These are phyloP conservation scores for Dorcus parallelipipedus DNA, from an alignment of 2,888 invertebrate species.

Conservation along the genomic window DNA sequence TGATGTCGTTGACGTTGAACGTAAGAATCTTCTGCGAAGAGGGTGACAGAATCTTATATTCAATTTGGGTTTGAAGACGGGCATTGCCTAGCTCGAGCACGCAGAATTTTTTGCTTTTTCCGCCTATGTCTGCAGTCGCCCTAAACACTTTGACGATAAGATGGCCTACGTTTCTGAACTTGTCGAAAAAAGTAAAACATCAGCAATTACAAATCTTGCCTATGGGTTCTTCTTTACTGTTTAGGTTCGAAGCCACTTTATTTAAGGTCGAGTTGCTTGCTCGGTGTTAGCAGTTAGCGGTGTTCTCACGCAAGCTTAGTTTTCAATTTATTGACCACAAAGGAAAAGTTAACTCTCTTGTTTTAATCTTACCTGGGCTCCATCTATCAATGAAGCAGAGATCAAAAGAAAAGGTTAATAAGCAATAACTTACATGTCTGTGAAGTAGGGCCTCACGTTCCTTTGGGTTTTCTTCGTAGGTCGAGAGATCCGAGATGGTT, in stretches of 20 bases:
- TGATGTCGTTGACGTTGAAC: conserved; percentile 95
- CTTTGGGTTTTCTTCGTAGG: conserved; percentile 75
- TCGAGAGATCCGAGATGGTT: conserved; percentile 86
- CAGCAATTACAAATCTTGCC: neutral
- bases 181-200: neutral
- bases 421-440: conserved; percentile 63
- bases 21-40: conserved; percentile 99
- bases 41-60: conserved; percentile 94
- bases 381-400: neutral
- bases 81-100: conserved; percentile 94
- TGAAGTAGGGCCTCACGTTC: conserved; percentile 62
- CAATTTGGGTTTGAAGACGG: conserved; percentile 94
- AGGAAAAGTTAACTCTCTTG: neutral
- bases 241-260: too few species aligned
- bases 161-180: conserved; percentile 82
- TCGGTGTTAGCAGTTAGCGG: too few species aligned
- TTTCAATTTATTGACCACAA: neutral
- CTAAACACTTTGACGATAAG: conserved; percentile 90
- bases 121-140: conserved; percentile 90
- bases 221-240: neutral
- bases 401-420: neutral
- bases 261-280: too few species aligned
- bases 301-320: too few species aligned
- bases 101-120: conserved; percentile 98
- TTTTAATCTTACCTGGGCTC: neutral